A percentile compares a stretch with the other conserved stretches of the same genome.
phyloP scores from a whole-genome alignment of 2,888 invertebrate genomes.

The Agriopis leucophaearia region DNA sequence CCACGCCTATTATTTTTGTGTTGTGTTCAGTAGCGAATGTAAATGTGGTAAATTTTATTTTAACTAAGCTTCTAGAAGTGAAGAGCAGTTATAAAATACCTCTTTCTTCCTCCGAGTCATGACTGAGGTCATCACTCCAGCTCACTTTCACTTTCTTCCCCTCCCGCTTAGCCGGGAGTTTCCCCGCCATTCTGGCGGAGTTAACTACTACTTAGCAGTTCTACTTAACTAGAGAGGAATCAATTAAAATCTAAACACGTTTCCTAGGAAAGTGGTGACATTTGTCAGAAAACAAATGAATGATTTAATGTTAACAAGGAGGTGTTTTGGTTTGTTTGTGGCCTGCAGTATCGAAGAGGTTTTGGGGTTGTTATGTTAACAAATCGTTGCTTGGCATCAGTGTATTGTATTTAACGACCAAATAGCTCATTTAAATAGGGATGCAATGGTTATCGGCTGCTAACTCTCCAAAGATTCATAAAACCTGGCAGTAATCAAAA shows the following conservation, averaged over 20 bases:
- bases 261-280: slow-evolving; percentile 33
- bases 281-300: slow-evolving; percentile 27
- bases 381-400: slow-evolving; percentile 22
- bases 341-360: neutral
- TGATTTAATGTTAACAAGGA: slow-evolving; percentile 4
- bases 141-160: slow-evolving; percentile 67
- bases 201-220: slow-evolving; percentile 25
- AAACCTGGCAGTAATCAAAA: neutral
- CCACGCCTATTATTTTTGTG: too few species aligned
- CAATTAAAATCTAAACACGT: slow-evolving; percentile 9
- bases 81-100: slow-evolving; percentile 54
- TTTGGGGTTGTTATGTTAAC: slow-evolving; percentile 17
- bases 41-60: neutral
- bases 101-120: slow-evolving; percentile 82
- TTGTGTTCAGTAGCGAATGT: neutral
- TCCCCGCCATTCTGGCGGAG: slow-evolving; percentile 54
- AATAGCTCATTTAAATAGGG: neutral
- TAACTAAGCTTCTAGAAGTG: too few species aligned
- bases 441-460: neutral
- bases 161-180: neutral
- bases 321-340: neutral
- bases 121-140: slow-evolving; percentile 83
- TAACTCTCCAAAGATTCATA: neutral
- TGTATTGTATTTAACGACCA: slow-evolving; percentile 1
- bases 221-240: slow-evolving; percentile 22